These are phyloP conservation scores for Trochalopteron elliotii DNA, from an alignment of 2,113 vertebrate genomes.

Conservation along the genomic window DNA sequence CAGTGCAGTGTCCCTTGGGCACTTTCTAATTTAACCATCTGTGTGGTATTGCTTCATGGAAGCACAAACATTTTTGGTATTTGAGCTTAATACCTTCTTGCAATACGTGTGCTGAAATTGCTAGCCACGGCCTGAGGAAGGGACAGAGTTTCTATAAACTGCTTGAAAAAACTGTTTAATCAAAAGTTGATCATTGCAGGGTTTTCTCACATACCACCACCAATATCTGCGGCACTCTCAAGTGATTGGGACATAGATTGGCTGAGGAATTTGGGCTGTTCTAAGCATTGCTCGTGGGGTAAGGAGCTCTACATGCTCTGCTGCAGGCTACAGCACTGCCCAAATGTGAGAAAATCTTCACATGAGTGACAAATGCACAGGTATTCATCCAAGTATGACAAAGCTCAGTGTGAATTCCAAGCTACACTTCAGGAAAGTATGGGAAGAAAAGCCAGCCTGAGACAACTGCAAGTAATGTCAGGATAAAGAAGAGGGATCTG, in stretches of 20 bases:
- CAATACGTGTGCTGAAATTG: neutral
- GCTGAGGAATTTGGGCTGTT: neutral
- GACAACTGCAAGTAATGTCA: neutral
- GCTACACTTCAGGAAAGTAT: neutral
- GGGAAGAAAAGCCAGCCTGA: neutral
- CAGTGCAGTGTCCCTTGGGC: neutral
- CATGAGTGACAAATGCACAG: neutral
- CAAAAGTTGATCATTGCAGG: neutral
- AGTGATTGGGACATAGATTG: neutral
- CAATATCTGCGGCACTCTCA: neutral
- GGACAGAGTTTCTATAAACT: neutral
- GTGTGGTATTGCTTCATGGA: neutral
- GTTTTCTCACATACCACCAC: neutral
- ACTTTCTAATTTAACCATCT: neutral
- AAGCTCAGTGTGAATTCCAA: neutral
- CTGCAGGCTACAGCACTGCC: neutral
- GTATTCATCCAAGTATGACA: neutral
- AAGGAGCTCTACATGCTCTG: neutral
- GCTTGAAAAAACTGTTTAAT: neutral
- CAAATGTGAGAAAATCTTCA: neutral
- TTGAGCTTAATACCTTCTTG: neutral
- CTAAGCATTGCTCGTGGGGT: accelerated
- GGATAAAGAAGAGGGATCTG: neutral
- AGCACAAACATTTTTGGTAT: neutral
- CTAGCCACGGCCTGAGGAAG: neutral